Evolutionary conservation across 2,797 vertebrate species (phyloP).

Genomic region (Sciaenops ocellatus): DNA sequence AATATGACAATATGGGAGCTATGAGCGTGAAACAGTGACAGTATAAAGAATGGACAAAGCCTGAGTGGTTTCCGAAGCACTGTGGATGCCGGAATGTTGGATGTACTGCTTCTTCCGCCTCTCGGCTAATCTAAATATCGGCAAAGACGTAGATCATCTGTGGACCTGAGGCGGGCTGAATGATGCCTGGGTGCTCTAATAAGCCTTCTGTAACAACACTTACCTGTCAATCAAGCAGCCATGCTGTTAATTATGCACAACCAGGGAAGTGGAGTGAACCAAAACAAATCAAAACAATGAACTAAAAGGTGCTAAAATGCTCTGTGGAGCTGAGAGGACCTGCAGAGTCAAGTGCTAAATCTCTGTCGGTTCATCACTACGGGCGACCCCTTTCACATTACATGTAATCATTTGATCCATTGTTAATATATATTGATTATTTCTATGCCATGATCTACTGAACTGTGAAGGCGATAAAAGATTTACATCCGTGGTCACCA

Average conservation of each 20-base stretch:
- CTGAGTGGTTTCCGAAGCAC: no score
- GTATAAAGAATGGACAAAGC: no score
- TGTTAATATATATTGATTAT: background rate
- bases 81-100: no score
- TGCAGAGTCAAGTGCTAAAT: background rate
- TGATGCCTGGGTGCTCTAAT: no score
- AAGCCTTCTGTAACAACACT: no score
- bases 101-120: no score
- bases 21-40: no score
- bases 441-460: slow-evolving; percentile 30
- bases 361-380: background rate
- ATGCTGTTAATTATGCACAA: no score
- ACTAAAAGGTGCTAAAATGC: background rate
- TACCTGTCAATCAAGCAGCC: no score
- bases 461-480: slow-evolving; percentile 34
- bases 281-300: slow-evolving; percentile 3
- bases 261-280: background rate
- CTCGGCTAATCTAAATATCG: no score
- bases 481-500: slow-evolving; percentile 48
- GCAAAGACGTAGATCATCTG: no score
- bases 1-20: background rate
- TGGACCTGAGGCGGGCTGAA: no score
- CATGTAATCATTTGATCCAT: background rate
- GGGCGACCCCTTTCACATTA: background rate
- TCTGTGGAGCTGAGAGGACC: background rate